phyloP scores from a whole-genome alignment of 2,888 invertebrate genomes.

The Sesia apiformis region DNA sequence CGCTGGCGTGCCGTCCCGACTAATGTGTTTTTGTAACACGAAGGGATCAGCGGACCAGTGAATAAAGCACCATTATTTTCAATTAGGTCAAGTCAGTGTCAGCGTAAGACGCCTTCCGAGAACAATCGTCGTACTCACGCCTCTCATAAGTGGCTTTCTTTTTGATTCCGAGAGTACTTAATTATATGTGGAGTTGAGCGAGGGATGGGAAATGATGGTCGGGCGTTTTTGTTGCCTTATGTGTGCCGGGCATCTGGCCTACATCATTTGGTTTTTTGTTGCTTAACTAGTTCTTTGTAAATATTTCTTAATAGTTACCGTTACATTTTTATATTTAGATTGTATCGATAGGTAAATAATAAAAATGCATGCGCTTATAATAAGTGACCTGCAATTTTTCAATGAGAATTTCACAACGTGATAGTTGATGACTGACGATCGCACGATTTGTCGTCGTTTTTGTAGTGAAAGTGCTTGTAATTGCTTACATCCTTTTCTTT shows the following conservation, averaged over 20 bases:
- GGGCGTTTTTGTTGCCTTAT: conserved; percentile 14
- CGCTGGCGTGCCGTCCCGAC: conserved; percentile 24
- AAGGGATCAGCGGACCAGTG: conserved; percentile 40
- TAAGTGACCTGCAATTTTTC: too few relatives aligned
- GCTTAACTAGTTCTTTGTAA: neutral
- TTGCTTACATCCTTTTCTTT: conserved; percentile 68
- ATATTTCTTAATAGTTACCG: neutral
- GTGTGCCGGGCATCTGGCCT: conserved; percentile 29
- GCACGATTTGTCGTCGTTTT: conserved; percentile 13
- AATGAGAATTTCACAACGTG: too few relatives aligned
- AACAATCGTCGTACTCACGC: conserved; percentile 67
- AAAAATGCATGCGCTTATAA: too few relatives aligned
- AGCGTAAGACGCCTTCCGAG: conserved; percentile 56
- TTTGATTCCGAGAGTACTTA: conserved; percentile 53
- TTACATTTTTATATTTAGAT: neutral
- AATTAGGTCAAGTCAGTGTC: conserved; percentile 69
- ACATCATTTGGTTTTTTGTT: conserved; percentile 20
- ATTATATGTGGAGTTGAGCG: conserved; percentile 53
- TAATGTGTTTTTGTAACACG: conserved; percentile 51
- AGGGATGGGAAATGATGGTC: conserved; percentile 19
- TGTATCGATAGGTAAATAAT: neutral
- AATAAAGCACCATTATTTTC: conserved; percentile 69
- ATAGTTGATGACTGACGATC: too few relatives aligned
- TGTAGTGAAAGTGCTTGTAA: conserved; percentile 60
- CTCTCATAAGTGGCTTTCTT: conserved; percentile 61